phyloP scores from a whole-genome alignment of 35 echinoderm and acorn worm species.

The Apostichopus californicus region DNA sequence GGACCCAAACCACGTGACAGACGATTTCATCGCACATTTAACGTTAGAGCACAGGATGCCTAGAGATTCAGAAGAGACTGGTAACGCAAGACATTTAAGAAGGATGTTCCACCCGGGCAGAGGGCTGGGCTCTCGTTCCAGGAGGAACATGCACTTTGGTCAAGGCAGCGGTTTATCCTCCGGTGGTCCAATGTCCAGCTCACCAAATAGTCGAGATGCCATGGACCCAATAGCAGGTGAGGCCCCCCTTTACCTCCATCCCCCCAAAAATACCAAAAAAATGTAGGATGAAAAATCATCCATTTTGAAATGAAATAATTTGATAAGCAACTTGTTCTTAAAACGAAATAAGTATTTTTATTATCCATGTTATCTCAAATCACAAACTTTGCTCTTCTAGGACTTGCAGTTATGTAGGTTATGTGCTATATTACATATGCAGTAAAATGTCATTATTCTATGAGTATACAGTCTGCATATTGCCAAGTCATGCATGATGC shows the following conservation, averaged over 20 bases:
- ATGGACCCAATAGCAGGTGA: conserved; percentile 99
- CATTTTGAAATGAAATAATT: no score
- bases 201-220: conserved; percentile 95
- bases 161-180: conserved; percentile 80
- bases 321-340: no score
- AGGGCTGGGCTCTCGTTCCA: conserved; percentile 81
- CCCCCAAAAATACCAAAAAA: no score
- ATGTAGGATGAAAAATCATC: no score
- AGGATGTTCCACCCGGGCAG: conserved; percentile 99
- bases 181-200: conserved; percentile 83
- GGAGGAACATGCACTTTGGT: conserved; percentile 99
- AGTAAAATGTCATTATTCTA: no score
- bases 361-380: no score
- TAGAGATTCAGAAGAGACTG: conserved; percentile 95
- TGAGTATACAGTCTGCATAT: no score
- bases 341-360: no score
- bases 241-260: background rate
- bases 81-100: conserved; percentile 92
- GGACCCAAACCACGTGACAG: conserved; percentile 97
- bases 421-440: no score
- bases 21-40: conserved; percentile 98
- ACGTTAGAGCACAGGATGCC: conserved; percentile 92
- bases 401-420: no score
- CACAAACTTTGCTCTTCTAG: no score
- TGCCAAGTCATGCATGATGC: no score